These are phyloP conservation scores for Pseudois nayaur DNA, from an alignment of 2,113 vertebrate genomes.

Conservation along the genomic window DNA sequence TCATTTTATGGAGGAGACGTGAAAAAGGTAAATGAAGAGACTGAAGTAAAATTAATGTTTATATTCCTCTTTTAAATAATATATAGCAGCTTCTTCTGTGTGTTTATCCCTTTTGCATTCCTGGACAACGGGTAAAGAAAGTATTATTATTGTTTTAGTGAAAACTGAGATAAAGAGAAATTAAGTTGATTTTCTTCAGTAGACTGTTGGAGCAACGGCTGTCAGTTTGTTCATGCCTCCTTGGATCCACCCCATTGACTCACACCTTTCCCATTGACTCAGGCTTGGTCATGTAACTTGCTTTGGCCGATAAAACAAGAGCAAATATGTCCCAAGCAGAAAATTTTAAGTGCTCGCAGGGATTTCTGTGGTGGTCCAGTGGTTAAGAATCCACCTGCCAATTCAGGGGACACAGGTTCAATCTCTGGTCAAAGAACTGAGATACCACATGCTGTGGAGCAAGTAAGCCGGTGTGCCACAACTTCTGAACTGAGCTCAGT, in stretches of 20 bases:
- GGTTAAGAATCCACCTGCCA: background rate
- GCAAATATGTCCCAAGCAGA: background rate
- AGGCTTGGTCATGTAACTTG: background rate
- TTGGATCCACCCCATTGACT: background rate
- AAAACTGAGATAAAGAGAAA: conserved; percentile 14
- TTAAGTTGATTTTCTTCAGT: background rate
- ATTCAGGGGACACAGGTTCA: background rate
- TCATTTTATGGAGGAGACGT: background rate
- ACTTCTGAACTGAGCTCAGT: background rate
- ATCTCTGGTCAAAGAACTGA: background rate
- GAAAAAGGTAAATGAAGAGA: background rate
- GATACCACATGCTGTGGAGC: background rate
- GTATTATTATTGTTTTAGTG: background rate
- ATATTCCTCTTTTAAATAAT: background rate
- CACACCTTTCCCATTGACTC: background rate
- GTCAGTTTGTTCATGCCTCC: background rate
- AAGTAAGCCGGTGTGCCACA: background rate
- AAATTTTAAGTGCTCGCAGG: background rate
- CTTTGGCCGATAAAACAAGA: background rate
- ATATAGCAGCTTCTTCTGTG: background rate
- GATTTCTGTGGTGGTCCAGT: background rate
- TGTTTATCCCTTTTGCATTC: background rate
- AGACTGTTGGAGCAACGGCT: background rate
- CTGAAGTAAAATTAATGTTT: background rate
- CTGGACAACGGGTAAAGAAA: background rate